Percentiles rank a stretch among this genome's conserved stretches.
These are phyloP conservation scores for Lagenorhynchus albirostris DNA, from an alignment of 2,113 vertebrate genomes.

Conservation along the genomic window DNA sequence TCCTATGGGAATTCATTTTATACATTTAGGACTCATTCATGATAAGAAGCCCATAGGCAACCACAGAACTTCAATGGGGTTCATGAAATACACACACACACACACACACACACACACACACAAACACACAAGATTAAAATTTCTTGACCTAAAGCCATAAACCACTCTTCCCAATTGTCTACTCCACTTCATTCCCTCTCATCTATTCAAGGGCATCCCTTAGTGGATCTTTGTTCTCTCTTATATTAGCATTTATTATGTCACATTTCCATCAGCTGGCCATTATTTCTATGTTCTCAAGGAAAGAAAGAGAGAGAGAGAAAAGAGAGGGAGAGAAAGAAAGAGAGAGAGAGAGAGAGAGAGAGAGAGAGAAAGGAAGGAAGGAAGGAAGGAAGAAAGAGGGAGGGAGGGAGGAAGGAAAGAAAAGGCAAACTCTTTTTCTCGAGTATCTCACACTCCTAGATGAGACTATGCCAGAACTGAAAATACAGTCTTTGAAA, in stretches of 20 bases:
- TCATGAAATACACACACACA: not conserved
- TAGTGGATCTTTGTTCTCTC: not conserved
- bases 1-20: not conserved
- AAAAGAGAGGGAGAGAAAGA: no score
- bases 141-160: not conserved
- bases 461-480: not conserved
- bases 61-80: not conserved
- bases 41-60: not conserved
- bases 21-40: not conserved
- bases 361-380: rapidly evolving
- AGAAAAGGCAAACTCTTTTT: not conserved
- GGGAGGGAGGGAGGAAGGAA: not conserved
- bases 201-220: not conserved
- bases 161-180: not conserved
- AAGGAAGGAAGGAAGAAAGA: not conserved
- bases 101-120: no score
- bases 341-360: no score
- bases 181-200: not conserved
- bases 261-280: not conserved
- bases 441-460: not conserved
- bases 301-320: not conserved
- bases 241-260: not conserved
- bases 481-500: not conserved
- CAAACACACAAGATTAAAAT: not conserved
- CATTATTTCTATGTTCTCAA: not conserved